Conservation (phyloP, 1,140 invertebrate species). For the Tetramorium alpestre region DNA sequence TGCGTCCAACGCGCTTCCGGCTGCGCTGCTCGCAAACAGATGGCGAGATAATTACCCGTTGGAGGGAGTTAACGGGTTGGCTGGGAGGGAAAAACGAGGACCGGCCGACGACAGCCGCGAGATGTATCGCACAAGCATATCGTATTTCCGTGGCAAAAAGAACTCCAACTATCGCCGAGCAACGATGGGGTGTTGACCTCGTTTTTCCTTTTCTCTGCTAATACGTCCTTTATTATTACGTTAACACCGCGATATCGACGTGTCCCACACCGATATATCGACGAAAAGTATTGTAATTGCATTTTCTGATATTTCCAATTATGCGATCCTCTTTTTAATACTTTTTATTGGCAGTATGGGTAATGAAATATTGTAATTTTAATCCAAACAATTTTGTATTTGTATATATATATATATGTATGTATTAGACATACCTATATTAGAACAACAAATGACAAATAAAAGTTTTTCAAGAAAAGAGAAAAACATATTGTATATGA, state of each 20-base stretch:
- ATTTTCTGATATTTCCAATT: conserved; percentile 19
- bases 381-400: not conserved
- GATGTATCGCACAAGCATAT: conserved; percentile 37
- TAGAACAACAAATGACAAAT: not conserved
- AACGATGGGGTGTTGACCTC: not conserved
- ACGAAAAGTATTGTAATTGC: conserved; percentile 14
- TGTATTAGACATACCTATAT: no score
- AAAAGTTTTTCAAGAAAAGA: not conserved
- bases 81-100: conserved; percentile 15
- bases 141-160: conserved; percentile 31
- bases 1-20: conserved; percentile 56
- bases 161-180: not conserved
- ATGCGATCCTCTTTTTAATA: not conserved
- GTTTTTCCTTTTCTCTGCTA: not conserved
- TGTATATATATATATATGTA: not conserved
- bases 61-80: conserved; percentile 57
- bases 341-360: not conserved
- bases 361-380: conserved; percentile 8
- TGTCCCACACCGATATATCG: not conserved
- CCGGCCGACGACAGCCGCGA: conserved; percentile 20
- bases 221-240: conserved; percentile 18
- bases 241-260: conserved; percentile 2
- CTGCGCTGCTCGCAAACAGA: conserved; percentile 72
- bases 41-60: conserved; percentile 76
- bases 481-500: not conserved